Conservation (phyloP, 2,797 vertebrate genomes). For the Parotocinclus haroldoi region DNA sequence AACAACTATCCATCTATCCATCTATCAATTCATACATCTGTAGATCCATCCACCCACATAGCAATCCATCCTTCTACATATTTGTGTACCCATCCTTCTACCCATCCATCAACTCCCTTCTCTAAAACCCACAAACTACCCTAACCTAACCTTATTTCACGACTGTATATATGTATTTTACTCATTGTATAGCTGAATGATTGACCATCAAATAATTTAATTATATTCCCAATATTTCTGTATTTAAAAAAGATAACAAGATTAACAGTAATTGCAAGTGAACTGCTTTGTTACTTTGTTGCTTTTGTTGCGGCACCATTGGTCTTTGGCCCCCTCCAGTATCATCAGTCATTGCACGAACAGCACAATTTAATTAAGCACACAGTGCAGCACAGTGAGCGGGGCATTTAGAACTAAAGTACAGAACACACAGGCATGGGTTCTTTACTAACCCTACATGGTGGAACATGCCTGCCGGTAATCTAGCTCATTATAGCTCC, state of each 20-base stretch:
- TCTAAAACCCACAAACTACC: too few species aligned
- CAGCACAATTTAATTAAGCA: slow-evolving; percentile 83
- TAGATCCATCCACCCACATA: too few species aligned
- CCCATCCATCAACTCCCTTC: too few species aligned
- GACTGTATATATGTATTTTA: too few species aligned
- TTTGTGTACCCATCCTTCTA: too few species aligned
- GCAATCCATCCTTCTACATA: too few species aligned
- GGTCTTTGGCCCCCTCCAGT: too few species aligned
- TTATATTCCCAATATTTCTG: background rate
- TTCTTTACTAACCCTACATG: slow-evolving; percentile 9
- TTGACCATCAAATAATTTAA: background rate
- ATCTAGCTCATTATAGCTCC: slow-evolving; percentile 17
- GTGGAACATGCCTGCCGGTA: slow-evolving; percentile 20
- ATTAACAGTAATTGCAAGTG: background rate
- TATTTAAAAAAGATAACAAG: background rate
- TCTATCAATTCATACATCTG: too few species aligned
- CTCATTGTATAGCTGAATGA: too few species aligned
- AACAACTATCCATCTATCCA: too few species aligned
- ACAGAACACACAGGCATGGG: slow-evolving; percentile 20
- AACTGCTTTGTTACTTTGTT: background rate
- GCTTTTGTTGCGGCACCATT: too few species aligned
- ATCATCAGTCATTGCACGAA: slow-evolving; percentile 79
- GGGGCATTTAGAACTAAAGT: slow-evolving; percentile 35
- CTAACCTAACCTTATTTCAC: too few species aligned
- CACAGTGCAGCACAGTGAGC: slow-evolving; percentile 70